phyloP scores from a whole-genome alignment of 2,113 vertebrate species.

The Sprattus sprattus region DNA sequence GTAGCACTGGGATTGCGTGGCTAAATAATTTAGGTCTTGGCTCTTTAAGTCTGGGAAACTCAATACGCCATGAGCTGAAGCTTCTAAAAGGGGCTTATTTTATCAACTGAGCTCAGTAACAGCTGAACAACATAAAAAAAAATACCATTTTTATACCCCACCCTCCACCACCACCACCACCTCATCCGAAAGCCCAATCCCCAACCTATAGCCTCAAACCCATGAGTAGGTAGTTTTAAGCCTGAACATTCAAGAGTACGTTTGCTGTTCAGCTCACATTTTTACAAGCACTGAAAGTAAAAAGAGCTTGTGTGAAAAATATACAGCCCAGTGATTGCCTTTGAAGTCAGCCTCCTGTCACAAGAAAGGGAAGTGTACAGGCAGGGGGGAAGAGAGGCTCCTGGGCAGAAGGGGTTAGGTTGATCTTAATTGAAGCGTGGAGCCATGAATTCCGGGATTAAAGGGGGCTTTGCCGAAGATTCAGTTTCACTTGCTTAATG shows the following conservation, averaged over 20 bases:
- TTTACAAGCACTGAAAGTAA: background rate
- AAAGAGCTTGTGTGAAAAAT: constrained; percentile 8
- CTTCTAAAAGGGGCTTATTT: constrained; percentile 26
- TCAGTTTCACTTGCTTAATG: constrained; percentile 38
- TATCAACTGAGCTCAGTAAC: constrained; percentile 36
- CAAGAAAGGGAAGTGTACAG: background rate
- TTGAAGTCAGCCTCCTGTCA: constrained; percentile 23
- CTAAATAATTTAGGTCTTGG: constrained; percentile 48
- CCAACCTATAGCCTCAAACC: background rate
- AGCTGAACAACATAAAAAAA: background rate
- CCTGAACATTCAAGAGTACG: background rate
- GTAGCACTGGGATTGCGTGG: constrained; percentile 22
- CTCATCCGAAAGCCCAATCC: background rate
- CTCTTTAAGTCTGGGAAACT: constrained; percentile 42
- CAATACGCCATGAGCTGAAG: constrained; percentile 26
- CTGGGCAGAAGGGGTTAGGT: constrained; percentile 25
- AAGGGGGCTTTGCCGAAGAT: constrained; percentile 34
- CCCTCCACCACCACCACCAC: constrained; percentile 4
- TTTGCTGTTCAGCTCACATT: background rate
- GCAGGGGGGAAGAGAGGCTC: background rate
- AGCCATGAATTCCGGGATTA: constrained; percentile 33
- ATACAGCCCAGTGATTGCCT: background rate
- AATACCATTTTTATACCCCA: background rate
- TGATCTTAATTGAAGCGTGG: constrained; percentile 30
- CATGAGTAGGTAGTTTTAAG: background rate